phyloP scores from a whole-genome alignment of 2,888 invertebrate genomes.

The Rosalia funebris region DNA sequence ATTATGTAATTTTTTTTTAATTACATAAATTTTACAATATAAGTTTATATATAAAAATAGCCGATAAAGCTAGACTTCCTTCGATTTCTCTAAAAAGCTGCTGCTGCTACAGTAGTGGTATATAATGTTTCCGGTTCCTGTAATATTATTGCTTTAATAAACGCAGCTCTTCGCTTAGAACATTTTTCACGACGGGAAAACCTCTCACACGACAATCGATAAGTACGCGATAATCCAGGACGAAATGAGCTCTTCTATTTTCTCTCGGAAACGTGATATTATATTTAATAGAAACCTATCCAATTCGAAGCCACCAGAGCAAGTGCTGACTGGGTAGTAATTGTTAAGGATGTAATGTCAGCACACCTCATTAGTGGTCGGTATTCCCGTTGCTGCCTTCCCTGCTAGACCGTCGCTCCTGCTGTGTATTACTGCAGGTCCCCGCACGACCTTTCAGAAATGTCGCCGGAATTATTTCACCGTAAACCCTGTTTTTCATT shows the following conservation, averaged over 20 bases:
- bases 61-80: too few relatives aligned
- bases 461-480: slow-evolving; percentile 46
- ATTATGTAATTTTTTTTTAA: too few relatives aligned
- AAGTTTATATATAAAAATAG: too few relatives aligned
- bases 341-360: slow-evolving; percentile 58
- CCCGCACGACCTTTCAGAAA: slow-evolving; percentile 51
- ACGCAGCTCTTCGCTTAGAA: neutral
- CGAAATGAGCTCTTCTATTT: slow-evolving; percentile 11
- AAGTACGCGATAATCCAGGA: neutral
- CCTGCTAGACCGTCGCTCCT: slow-evolving; percentile 40
- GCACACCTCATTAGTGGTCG: slow-evolving; percentile 59
- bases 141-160: too few relatives aligned
- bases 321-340: slow-evolving; percentile 40
- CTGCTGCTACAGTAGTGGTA: too few relatives aligned
- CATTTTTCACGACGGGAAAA: neutral
- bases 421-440: slow-evolving; percentile 39
- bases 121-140: too few relatives aligned
- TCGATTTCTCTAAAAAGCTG: too few relatives aligned
- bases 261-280: slow-evolving; percentile 3
- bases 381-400: slow-evolving; percentile 48
- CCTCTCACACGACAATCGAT: neutral
- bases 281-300: slow-evolving; percentile 21
- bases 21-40: too few relatives aligned
- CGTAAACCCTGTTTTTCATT: slow-evolving; percentile 25
- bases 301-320: slow-evolving; percentile 11